A percentile compares a stretch with the other conserved stretches of the same genome.
These are phyloP conservation scores for Caenorhabditis imperialis DNA, from an alignment of 2,888 invertebrate species.

Conservation along the genomic window DNA sequence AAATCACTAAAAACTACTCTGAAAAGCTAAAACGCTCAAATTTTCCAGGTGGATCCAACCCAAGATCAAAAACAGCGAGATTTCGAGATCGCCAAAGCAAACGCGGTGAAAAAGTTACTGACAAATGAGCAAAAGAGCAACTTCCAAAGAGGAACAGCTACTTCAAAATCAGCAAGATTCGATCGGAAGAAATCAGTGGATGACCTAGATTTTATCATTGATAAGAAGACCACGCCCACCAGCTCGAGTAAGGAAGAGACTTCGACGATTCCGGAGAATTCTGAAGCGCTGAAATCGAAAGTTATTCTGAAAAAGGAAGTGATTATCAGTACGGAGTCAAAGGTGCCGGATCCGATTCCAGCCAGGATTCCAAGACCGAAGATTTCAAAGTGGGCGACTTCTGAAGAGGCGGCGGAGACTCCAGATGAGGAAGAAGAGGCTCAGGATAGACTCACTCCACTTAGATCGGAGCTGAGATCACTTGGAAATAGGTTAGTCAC, in stretches of 20 bases:
- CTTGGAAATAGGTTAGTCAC: slow-evolving; percentile 44
- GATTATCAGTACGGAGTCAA: slow-evolving; percentile 23
- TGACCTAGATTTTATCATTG: slow-evolving; percentile 73
- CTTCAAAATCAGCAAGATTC: slow-evolving; percentile 60
- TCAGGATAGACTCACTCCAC: slow-evolving; percentile 66
- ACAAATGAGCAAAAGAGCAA: slow-evolving; percentile 68
- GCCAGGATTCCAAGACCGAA: slow-evolving; percentile 77
- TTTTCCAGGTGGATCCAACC: slow-evolving; percentile 22
- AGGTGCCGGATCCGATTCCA: slow-evolving; percentile 73
- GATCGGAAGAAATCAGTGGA: slow-evolving; percentile 63
- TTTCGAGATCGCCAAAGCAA: slow-evolving; percentile 63
- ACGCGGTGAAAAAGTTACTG: slow-evolving; percentile 75
- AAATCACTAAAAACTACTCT: background rate
- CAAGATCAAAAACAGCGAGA: slow-evolving; percentile 50
- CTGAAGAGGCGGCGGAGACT: slow-evolving; percentile 61
- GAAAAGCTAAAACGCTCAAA: background rate
- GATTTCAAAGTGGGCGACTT: slow-evolving; percentile 67
- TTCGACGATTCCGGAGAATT: slow-evolving; percentile 47
- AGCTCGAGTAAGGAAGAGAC: slow-evolving; percentile 38
- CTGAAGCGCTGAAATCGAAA: slow-evolving; percentile 71
- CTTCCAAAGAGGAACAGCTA: slow-evolving; percentile 60
- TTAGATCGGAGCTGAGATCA: slow-evolving; percentile 62
- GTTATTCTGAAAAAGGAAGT: slow-evolving; percentile 72
- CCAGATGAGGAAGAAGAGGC: slow-evolving; percentile 73
- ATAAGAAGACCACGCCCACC: slow-evolving; percentile 61